phyloP scores from a whole-genome alignment of 2,888 invertebrate genomes.

The Ariolimax columbianus region DNA sequence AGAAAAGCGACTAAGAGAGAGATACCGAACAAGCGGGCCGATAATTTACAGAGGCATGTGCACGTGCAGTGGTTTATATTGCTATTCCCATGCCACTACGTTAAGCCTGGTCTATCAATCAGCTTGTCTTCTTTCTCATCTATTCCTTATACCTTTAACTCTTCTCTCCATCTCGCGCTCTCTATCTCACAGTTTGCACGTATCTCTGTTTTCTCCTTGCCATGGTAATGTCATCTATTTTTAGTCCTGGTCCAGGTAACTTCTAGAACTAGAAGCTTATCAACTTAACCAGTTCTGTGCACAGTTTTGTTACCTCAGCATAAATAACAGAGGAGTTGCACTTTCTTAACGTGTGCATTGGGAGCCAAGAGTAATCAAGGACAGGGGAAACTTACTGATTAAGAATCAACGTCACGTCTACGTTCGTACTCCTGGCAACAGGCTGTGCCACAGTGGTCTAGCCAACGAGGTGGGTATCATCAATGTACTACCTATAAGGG shows the following conservation, averaged over 20 bases:
- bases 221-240: constrained; percentile 29
- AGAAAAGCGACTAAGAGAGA: no score
- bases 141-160: neutral
- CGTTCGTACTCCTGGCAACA: no score
- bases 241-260: constrained; percentile 34
- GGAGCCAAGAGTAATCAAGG: neutral
- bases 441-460: no score
- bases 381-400: no score
- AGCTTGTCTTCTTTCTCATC: no score
- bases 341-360: neutral
- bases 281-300: neutral
- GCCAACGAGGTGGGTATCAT: no score
- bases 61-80: neutral
- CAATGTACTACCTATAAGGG: no score
- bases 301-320: constrained; percentile 20
- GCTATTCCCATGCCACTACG: neutral
- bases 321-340: neutral
- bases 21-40: no score
- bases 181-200: neutral
- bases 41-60: no score
- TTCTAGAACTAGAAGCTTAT: neutral
- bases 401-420: no score
- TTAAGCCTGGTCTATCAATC: neutral
- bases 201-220: neutral
- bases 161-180: no score